A percentile compares a stretch with the other conserved stretches of the same genome.
These are phyloP conservation scores for Lagopus leucura DNA, from an alignment of 2,113 vertebrate genomes.

Conservation along the genomic window DNA sequence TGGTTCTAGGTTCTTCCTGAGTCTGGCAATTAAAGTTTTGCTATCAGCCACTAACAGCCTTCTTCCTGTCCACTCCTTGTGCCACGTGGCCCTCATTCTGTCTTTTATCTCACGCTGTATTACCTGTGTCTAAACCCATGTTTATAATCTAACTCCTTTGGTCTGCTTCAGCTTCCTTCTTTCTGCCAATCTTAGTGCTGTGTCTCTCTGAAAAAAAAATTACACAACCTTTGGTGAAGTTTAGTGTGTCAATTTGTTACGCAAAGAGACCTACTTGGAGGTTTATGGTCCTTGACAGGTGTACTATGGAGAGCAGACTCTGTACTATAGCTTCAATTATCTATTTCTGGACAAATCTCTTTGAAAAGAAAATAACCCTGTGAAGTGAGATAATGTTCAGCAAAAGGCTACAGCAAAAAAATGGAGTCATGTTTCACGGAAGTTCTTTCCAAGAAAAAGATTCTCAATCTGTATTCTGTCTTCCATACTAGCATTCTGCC, in stretches of 20 bases:
- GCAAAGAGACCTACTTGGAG: background rate
- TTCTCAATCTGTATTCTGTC: background rate
- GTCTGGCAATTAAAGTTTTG: background rate
- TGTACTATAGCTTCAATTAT: background rate
- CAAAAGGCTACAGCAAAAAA: background rate
- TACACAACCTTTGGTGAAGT: background rate
- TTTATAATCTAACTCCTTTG: background rate
- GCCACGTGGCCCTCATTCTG: background rate
- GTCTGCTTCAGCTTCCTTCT: background rate
- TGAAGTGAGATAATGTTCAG: background rate
- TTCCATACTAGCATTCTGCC: background rate
- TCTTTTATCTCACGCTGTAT: background rate
- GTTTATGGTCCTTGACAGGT: background rate
- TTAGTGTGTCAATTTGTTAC: accelerated
- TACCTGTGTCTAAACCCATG: background rate
- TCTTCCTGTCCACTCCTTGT: background rate
- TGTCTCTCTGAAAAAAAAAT: background rate
- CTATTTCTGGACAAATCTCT: background rate
- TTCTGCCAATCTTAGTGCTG: background rate
- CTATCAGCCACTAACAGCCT: background rate
- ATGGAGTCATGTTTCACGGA: accelerated
- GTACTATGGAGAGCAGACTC: background rate
- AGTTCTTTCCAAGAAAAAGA: background rate
- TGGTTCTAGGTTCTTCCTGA: background rate
- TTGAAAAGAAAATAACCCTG: background rate